Evolutionary conservation across 1,140 invertebrate genomes (phyloP).

Genomic region (Sinonovacula constricta): DNA sequence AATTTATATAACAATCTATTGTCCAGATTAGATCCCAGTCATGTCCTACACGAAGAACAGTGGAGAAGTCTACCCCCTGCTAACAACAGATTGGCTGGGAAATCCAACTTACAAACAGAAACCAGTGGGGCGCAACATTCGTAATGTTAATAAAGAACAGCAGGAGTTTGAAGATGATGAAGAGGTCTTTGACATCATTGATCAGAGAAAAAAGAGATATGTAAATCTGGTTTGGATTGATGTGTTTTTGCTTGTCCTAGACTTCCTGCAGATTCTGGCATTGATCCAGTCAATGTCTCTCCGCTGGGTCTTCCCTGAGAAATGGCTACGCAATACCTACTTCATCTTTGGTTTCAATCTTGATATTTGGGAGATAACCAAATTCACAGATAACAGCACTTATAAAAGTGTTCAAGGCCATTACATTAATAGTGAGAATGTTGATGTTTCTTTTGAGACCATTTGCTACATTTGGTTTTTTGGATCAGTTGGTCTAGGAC

Average conservation of each 20-base stretch:
- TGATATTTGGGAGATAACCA: constrained; percentile 75
- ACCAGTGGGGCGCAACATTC: constrained; percentile 19
- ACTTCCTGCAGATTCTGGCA: constrained; percentile 72
- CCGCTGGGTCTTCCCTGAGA: constrained; percentile 69
- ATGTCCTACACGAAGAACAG: constrained; percentile 28
- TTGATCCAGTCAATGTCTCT: constrained; percentile 72
- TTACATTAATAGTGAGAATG: constrained; percentile 60
- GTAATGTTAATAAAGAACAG: constrained; percentile 27
- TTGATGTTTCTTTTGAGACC: constrained; percentile 60
- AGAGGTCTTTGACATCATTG: constrained; percentile 51
- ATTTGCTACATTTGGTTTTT: constrained; percentile 64
- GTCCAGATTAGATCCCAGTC: not conserved
- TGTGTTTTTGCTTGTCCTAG: constrained; percentile 62
- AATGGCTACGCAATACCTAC: constrained; percentile 65
- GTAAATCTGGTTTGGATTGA: constrained; percentile 69
- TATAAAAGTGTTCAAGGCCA: constrained; percentile 66
- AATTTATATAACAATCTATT: too few species aligned
- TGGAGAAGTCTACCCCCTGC: constrained; percentile 39
- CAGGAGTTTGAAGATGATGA: constrained; percentile 48
- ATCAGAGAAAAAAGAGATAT: constrained; percentile 58
- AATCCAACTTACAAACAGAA: constrained; percentile 46
- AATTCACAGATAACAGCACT: constrained; percentile 59
- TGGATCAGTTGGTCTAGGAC: constrained; percentile 47
- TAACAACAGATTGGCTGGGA: constrained; percentile 47
- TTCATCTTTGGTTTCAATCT: constrained; percentile 71